Evolutionary conservation across 2,113 vertebrate species (phyloP), one percentile per base, ranked within the genome.

Genomic region (Artemisiospiza belli): DNA sequence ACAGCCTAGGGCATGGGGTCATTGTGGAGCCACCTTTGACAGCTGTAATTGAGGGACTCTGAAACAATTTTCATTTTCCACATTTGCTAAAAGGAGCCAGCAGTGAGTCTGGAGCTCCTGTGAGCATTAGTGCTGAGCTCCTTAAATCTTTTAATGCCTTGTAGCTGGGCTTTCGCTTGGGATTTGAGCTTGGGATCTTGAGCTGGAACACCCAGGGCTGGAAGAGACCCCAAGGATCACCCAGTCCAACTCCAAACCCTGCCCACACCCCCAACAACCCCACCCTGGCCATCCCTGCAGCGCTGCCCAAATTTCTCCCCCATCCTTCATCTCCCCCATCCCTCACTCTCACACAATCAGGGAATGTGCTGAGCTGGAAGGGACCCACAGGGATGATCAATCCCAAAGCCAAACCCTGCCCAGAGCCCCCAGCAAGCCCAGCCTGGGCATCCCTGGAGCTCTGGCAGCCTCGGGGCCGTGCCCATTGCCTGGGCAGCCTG

Each of bases 151-250:
- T 33, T 37, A 69, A 9, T 22, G 14, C 35, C 23, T 43, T 33
- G 12, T 24, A 44, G 44, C 23, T 54, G 21, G 8, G 8, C 33
- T 75, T 87, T 57, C 52, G 44, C 13, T 16, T 62, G 72, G 46
- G 24, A 20, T 43, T 59, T 66, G 43, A 88, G 59, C 55, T 90
- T 16, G 4, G 52, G 39, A 39, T 44, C 37, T 11, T 21, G 37
- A 39, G 37, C 37, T 39, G 37, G 37, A 39, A 39, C 37, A 39
- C 37, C 37, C 37, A 39, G 37, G 24, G 37, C 28, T 59, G 18
- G 37, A 12, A 12, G 15, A 28, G 27, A 8, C 27, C 22, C 17
- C 0, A 6, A 5, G 1, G 51, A 80, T 15, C 2, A 21, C 3
- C 12, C 3, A 67, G 7, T 2, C 2, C 39, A 39, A 0, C 15